These are phyloP conservation scores for Arctopsyche grandis DNA, from an alignment of 1,140 invertebrate species.

Conservation along the genomic window DNA sequence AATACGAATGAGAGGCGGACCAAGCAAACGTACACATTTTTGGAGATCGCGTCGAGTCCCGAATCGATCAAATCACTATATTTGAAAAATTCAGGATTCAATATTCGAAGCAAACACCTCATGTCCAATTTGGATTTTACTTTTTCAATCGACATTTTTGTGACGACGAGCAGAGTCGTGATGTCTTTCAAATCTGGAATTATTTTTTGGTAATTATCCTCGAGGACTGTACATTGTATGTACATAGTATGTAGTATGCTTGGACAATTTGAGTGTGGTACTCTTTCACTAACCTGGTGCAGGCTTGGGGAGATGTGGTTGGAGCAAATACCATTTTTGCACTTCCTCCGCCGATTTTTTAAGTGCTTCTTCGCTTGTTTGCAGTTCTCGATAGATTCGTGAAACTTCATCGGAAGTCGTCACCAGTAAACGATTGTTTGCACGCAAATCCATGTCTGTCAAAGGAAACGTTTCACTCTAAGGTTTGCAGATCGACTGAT, in stretches of 20 bases:
- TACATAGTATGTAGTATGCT: too few species aligned
- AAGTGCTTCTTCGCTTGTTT: slow-evolving; percentile 4
- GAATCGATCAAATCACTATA: slow-evolving; percentile 26
- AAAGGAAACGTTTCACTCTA: not conserved
- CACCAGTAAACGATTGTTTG: not conserved
- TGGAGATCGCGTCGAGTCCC: not conserved
- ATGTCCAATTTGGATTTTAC: slow-evolving; percentile 24
- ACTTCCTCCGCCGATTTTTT: slow-evolving; percentile 1
- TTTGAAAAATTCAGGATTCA: slow-evolving; percentile 21
- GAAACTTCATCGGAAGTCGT: not conserved
- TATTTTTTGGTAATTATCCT: not conserved
- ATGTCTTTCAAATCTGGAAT: slow-evolving; percentile 16
- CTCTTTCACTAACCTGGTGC: slow-evolving; percentile 7
- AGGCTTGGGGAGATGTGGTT: slow-evolving; percentile 19
- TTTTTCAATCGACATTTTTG: slow-evolving; percentile 34
- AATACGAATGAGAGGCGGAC: too few species aligned
- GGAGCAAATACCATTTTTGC: slow-evolving; percentile 1
- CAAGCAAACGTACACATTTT: not conserved
- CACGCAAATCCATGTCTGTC: not conserved
- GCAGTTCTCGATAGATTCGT: not conserved
- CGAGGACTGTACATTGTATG: not conserved
- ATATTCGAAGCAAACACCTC: not conserved
- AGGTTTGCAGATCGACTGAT: not conserved
- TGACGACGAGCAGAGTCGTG: slow-evolving; percentile 7
- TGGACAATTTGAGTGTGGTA: not conserved